These are phyloP conservation scores for Hippopotamyrus pictus DNA, from an alignment of 2,797 vertebrate genomes.

Conservation along the genomic window DNA sequence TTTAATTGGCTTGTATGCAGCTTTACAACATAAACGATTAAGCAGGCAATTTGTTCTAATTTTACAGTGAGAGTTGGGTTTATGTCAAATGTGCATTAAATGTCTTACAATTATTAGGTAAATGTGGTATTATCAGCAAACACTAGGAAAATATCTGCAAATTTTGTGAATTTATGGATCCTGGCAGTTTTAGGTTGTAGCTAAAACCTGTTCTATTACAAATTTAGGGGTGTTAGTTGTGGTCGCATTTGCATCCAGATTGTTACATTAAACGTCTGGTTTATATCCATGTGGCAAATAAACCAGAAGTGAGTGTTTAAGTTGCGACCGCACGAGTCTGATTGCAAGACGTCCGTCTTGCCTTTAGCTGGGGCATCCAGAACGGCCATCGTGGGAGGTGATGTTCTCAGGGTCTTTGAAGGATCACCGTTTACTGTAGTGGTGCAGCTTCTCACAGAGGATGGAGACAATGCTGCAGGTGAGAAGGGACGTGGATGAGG, in stretches of 20 bases:
- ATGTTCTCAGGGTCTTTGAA: slow-evolving; percentile 49
- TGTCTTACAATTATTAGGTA: background rate
- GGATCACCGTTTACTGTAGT: slow-evolving; percentile 37
- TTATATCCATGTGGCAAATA: background rate
- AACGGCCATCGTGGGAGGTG: slow-evolving; percentile 51
- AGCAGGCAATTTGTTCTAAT: background rate
- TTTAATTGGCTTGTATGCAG: background rate
- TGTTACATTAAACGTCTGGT: background rate
- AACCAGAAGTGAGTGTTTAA: background rate
- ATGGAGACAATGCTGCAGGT: slow-evolving; percentile 45
- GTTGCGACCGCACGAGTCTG: background rate
- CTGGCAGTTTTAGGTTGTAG: background rate
- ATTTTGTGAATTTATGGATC: background rate
- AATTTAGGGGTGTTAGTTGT: background rate
- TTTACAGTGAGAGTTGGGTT: background rate
- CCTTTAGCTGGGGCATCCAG: slow-evolving; percentile 56
- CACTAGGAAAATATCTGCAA: background rate
- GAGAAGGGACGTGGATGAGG: slow-evolving; percentile 25
- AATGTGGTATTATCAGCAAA: background rate
- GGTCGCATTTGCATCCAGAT: background rate
- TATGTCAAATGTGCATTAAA: background rate
- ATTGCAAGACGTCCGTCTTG: slow-evolving; percentile 6
- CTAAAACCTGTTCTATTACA: background rate
- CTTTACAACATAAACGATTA: background rate
- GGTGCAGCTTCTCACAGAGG: slow-evolving; percentile 44